Base-by-base conservation (phyloP, 1,140 invertebrate species). In the Brachionus calyciflorus region DNA sequence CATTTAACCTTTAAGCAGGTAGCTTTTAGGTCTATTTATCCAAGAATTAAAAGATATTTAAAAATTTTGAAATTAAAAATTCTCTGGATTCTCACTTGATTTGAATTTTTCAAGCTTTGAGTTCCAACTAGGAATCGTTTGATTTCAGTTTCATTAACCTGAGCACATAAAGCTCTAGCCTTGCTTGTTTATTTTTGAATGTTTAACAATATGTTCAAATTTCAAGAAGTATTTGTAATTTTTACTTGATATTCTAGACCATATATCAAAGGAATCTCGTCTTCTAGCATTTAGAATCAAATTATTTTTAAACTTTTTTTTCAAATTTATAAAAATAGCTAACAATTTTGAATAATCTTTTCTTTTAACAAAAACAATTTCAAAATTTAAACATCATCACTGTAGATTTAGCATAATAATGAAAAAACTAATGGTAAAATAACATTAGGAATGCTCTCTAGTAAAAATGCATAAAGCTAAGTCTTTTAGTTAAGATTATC, bases 211-310 rank as follows among this genome's bases (percentile, higher is more conserved):
- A 37, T 17, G 4, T 2, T n/a, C 44, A 30, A 53, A 33, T 30
- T 33, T 44, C 2, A n/a, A 12, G 1, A 41, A 12, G 53, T 33
- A 28, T 73, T 4, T 49, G 14, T 24, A 1, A 30, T 7, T 70
- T 17, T 21, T 55, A 76, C 70, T 30, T 76, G 70, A 76, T 46
- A 76, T 55, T 76, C 70, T n/a, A 76, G 21, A 26, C 70, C 70
- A 76, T 76, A 76, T n/a, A 76, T 76, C 10, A 76, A 28, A 33
- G 70, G 70, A 53, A 21, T 73, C 33, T 73, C 60, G 60, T 65
- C 60, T 6, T 65, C 60, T 9, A 65, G 40, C 60, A 65, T 65
- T 65, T 60, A 60, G 12, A 17, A 6, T 60, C 14, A 19, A 60
- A 60, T 60, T 60, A 37, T 37, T 37, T 9, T 9, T 37, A 37